A percentile compares a stretch with the other conserved stretches of the same genome.
Conservation (phyloP, 2,797 vertebrate genomes). For the Microctenopoma stevenorrisi region DNA sequence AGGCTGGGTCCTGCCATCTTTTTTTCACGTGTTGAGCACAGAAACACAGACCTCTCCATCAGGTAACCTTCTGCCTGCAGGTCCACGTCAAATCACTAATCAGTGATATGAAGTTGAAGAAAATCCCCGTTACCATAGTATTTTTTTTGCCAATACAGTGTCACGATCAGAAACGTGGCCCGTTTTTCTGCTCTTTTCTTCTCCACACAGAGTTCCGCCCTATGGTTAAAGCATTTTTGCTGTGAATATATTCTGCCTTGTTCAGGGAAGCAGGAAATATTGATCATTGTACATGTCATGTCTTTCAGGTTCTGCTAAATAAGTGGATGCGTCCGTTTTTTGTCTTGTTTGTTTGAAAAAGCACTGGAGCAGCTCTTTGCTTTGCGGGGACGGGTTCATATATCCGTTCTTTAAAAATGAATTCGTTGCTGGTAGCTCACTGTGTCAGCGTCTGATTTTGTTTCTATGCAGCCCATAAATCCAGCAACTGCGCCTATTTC, state of each 20-base stretch:
- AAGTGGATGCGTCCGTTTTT: slow-evolving; percentile 25
- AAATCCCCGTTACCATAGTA: background rate
- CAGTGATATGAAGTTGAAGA: slow-evolving; percentile 1
- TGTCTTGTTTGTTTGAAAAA: slow-evolving; percentile 22
- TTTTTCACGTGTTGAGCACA: slow-evolving; percentile 15
- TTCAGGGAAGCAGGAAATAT: slow-evolving; percentile 50
- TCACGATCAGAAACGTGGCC: background rate
- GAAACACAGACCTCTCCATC: slow-evolving; percentile 3
- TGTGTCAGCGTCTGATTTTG: slow-evolving; percentile 11
- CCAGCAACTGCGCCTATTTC: slow-evolving; percentile 48
- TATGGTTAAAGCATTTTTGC: slow-evolving; percentile 21
- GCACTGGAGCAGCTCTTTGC: background rate
- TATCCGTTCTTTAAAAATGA: background rate
- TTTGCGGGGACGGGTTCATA: slow-evolving; percentile 32
- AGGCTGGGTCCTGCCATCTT: slow-evolving; percentile 1
- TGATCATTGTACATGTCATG: slow-evolving; percentile 47
- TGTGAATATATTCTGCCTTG: slow-evolving; percentile 39
- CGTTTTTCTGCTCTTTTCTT: slow-evolving; percentile 2
- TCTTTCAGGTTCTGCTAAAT: slow-evolving; percentile 51
- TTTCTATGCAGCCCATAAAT: slow-evolving; percentile 47
- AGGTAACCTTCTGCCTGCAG: slow-evolving; percentile 15
- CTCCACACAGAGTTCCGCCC: background rate
- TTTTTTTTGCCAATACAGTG: background rate
- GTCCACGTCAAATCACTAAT: slow-evolving; percentile 16
- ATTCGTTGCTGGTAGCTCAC: background rate